Evolutionary conservation across 2,888 invertebrate genomes (phyloP).

Genomic region (Caenorhabditis afra): DNA sequence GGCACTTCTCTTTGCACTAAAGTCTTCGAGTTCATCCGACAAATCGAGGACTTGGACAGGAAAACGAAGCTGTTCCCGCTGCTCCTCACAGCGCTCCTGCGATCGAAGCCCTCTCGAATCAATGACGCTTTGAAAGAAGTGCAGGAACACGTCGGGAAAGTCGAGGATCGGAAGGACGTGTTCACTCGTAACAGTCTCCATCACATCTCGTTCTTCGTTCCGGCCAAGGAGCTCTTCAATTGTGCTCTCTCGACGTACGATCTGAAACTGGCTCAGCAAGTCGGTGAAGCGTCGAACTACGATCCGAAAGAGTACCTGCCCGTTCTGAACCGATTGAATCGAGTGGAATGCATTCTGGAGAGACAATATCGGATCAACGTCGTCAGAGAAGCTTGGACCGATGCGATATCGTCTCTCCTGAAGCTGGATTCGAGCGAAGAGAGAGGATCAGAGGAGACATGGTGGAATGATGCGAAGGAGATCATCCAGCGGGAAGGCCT

Average conservation of each 20-base stretch:
- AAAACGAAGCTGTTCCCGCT: slow-evolving; percentile 49
- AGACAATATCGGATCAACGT: slow-evolving; percentile 70
- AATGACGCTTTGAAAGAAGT: slow-evolving; percentile 60
- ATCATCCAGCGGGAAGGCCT: slow-evolving; percentile 47
- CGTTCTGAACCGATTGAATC: slow-evolving; percentile 67
- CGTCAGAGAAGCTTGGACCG: slow-evolving; percentile 66
- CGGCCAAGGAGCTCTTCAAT: slow-evolving; percentile 70
- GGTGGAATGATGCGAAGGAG: slow-evolving; percentile 46
- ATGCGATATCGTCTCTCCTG: slow-evolving; percentile 61
- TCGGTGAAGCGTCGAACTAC: slow-evolving; percentile 68
- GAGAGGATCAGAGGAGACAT: slow-evolving; percentile 12
- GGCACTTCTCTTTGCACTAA: slow-evolving; percentile 23
- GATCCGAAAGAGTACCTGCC: slow-evolving; percentile 76
- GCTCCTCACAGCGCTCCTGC: slow-evolving; percentile 55
- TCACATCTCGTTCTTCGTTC: slow-evolving; percentile 74
- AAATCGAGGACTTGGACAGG: slow-evolving; percentile 11
- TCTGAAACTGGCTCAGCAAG: slow-evolving; percentile 69
- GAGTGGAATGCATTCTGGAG: slow-evolving; percentile 63
- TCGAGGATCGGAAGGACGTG: slow-evolving; percentile 49
- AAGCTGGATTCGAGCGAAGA: slow-evolving; percentile 35
- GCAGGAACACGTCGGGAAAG: slow-evolving; percentile 51
- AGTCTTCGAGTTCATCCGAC: slow-evolving; percentile 21
- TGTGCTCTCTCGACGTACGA: slow-evolving; percentile 77
- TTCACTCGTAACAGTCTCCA: slow-evolving; percentile 68
- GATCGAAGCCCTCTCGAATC: slow-evolving; percentile 48